Evolutionary conservation across 1,140 invertebrate genomes (phyloP), one percentile per base, ranked within the genome.

Genomic region (Acromyrmex echinatior): DNA sequence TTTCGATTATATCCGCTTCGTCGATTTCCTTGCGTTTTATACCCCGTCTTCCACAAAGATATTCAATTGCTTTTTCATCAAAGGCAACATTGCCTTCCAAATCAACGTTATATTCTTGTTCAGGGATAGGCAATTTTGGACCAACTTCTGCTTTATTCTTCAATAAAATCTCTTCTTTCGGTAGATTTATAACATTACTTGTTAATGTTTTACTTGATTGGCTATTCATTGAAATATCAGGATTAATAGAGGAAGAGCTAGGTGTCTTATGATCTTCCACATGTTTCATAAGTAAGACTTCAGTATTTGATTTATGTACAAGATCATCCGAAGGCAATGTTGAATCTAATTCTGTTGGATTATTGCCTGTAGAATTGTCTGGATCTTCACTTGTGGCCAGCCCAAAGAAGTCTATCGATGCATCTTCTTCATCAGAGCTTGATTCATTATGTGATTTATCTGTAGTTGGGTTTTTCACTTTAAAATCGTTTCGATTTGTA

Each of bases 1-100:
- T 97, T 94, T 99, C 98, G 39, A 99, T 97, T 78, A 99, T 96
- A 77, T 97, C 95, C 21, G 96, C 95, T 73, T 96, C 95, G 68
- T 96, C 96, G 21, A 96, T 93, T 66, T 96, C 95, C 71, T 96
- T 95, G 21, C 95, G 87, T 74, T 95, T 95, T 25, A 96, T 92
- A 63, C 96, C 96, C 88, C 96, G 94, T 78, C 91, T 95, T 14
- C 95, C 95, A 87, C 94, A 95, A 6, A 95, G 91, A 79, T 95
- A 95, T 63, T 95, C 91, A 21, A 96, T 95, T 4, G 95, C 94
- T 90, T 95, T 95, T 5, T 95, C 94, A 81, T 95, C 94, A 77
- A 95, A 93, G 4, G 94, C 95, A 18, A 95, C 88, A 88, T 95
- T 95, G 14, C 95, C 95, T 74, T 94, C 81, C 2, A 88, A 68